phyloP scores from a whole-genome alignment of 2,113 vertebrate species.

The Aegotheles bennettii region DNA sequence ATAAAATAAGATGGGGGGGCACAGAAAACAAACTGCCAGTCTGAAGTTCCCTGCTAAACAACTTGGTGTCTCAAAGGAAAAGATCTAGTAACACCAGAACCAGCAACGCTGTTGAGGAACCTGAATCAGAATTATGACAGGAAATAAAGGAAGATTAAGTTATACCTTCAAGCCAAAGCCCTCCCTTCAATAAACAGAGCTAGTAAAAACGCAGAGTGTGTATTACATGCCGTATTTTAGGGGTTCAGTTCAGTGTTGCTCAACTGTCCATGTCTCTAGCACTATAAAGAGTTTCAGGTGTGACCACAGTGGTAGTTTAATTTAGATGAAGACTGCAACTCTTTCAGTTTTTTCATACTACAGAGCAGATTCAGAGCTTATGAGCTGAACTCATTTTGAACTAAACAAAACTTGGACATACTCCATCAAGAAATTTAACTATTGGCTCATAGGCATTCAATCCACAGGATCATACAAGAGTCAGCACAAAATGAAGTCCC shows the following conservation, averaged over 20 bases:
- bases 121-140: neutral
- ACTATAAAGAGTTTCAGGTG: neutral
- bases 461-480: neutral
- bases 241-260: neutral
- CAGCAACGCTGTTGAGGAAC: neutral
- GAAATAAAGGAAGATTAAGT: neutral
- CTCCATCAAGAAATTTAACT: neutral
- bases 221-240: neutral
- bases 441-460: neutral
- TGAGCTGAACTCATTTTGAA: neutral
- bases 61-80: neutral
- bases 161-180: neutral
- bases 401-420: neutral
- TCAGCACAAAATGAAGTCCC: neutral
- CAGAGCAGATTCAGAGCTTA: neutral
- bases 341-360: neutral
- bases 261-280: neutral
- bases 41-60: neutral
- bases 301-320: neutral
- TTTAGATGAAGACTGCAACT: neutral
- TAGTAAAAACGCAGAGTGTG: neutral
- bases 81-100: neutral
- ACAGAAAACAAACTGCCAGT: neutral
- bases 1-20: neutral
- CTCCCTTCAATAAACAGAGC: neutral